These are phyloP conservation scores for Cochlearius cochlearius DNA, from an alignment of 2,113 vertebrate species.

Conservation along the genomic window DNA sequence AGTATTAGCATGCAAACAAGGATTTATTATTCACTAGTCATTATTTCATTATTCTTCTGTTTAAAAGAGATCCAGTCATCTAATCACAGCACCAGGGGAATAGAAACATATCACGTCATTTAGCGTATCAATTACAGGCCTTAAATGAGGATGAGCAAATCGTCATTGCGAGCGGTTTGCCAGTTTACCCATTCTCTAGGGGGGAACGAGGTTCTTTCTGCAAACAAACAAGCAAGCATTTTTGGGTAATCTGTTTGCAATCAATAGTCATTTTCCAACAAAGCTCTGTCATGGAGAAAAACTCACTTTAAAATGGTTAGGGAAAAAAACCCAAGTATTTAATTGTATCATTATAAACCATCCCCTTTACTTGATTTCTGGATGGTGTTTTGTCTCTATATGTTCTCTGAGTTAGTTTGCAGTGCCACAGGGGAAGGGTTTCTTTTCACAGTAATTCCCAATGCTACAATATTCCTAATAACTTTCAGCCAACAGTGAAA, in stretches of 20 bases:
- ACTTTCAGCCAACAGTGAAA: not conserved
- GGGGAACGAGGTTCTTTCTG: not conserved
- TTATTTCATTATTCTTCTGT: constrained; percentile 6
- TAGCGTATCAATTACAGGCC: not conserved
- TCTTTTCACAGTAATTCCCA: not conserved
- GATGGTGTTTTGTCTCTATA: not conserved
- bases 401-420: not conserved
- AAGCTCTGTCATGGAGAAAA: not conserved
- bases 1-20: constrained; percentile 19
- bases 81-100: constrained; percentile 12
- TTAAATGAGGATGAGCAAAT: constrained; percentile 17
- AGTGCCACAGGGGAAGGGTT: not conserved
- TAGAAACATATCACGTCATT: not conserved
- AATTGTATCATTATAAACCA: not conserved
- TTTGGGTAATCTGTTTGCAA: not conserved
- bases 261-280: not conserved
- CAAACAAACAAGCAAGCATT: not conserved
- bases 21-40: not conserved
- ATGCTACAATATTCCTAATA: not conserved
- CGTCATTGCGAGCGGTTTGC: not conserved
- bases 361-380: not conserved
- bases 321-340: not conserved
- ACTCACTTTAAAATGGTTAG: not conserved
- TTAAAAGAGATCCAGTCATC: constrained; percentile 1
- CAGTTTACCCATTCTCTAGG: not conserved